Evolutionary conservation across 2,113 vertebrate genomes (phyloP).

Genomic region (Pristiophorus japonicus): DNA sequence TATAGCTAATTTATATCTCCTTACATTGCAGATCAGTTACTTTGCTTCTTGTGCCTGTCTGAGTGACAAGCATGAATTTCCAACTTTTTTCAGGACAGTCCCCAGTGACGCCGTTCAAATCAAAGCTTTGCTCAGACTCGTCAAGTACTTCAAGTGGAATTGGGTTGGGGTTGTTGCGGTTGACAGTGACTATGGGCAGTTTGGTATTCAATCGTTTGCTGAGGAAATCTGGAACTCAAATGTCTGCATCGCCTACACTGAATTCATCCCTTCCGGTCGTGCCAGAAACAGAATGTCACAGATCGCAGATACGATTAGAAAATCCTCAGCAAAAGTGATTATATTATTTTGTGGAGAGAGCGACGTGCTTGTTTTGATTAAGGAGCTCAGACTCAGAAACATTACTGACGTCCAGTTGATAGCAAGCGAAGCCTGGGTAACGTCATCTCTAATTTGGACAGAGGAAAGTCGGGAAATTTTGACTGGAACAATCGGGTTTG

Average conservation of each 20-base stretch:
- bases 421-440: slow-evolving; percentile 47
- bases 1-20: neutral
- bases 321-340: slow-evolving; percentile 16
- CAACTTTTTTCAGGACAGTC: slow-evolving; percentile 47
- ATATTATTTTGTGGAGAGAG: slow-evolving; percentile 2
- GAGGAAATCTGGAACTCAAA: neutral
- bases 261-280: neutral
- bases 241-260: slow-evolving; percentile 11
- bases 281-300: neutral
- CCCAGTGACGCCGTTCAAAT: slow-evolving; percentile 45
- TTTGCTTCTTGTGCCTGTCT: slow-evolving; percentile 39
- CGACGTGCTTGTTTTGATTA: neutral
- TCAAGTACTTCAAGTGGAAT: slow-evolving; percentile 42
- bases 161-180: slow-evolving; percentile 44
- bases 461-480: neutral
- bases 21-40: slow-evolving; percentile 39
- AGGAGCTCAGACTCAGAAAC: neutral
- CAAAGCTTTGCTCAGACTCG: slow-evolving; percentile 41
- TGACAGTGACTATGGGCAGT: slow-evolving; percentile 39
- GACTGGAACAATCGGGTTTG: slow-evolving; percentile 34
- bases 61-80: slow-evolving; percentile 41
- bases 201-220: neutral
- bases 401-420: slow-evolving; percentile 41
- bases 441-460: slow-evolving; percentile 21
- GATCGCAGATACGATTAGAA: neutral